phyloP scores from a whole-genome alignment of 2,888 invertebrate species.

The Epirrhoe tristata region DNA sequence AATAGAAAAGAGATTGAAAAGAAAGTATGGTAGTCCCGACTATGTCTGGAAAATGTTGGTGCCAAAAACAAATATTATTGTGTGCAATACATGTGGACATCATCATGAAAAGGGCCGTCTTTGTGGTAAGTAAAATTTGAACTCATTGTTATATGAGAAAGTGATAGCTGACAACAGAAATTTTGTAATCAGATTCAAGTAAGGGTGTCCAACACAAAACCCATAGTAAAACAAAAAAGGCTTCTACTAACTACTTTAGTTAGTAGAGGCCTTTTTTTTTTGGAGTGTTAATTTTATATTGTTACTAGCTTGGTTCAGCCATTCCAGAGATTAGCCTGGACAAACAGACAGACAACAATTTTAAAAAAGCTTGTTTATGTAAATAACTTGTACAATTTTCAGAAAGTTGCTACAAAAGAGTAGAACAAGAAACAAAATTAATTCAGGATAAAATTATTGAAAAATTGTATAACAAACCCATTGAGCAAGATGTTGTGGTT shows the following conservation, averaged over 20 bases:
- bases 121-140: conserved; percentile 87
- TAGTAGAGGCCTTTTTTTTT: too few relatives aligned
- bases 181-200: too few relatives aligned
- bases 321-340: too few relatives aligned
- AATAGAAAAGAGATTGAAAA: conserved; percentile 89
- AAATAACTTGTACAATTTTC: conserved; percentile 49
- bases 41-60: conserved; percentile 89
- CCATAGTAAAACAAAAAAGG: too few relatives aligned
- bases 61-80: conserved; percentile 90
- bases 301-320: too few relatives aligned
- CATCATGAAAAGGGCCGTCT: conserved; percentile 91
- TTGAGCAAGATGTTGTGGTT: conserved; percentile 94
- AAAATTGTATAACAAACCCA: conserved; percentile 88
- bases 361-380: background rate
- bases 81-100: conserved; percentile 94
- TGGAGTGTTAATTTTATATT: too few relatives aligned
- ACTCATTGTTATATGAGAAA: background rate
- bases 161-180: too few relatives aligned
- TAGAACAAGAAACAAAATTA: conserved; percentile 91
- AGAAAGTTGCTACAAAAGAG: conserved; percentile 94
- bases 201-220: too few relatives aligned
- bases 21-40: conserved; percentile 90
- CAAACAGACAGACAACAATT: too few relatives aligned
- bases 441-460: conserved; percentile 91
- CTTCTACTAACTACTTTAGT: too few relatives aligned